Percentiles rank a stretch among this genome's conserved stretches.
Conservation (phyloP, 2,113 vertebrate species). For the Ovis aries region DNA sequence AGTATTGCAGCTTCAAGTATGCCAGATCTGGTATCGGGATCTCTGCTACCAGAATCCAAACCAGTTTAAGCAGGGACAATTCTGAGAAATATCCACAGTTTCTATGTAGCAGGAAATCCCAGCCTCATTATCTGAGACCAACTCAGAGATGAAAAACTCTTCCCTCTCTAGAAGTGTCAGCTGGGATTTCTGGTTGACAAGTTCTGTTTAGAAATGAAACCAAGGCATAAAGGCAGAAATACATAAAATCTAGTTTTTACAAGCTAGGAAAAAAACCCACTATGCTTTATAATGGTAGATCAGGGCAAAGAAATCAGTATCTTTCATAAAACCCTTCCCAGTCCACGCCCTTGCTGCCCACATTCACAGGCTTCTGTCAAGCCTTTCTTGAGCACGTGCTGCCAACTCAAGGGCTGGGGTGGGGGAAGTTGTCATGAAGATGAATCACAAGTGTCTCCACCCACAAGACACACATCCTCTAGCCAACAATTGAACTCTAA, state of each 20-base stretch:
- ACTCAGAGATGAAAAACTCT: neutral
- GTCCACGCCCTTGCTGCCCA: neutral
- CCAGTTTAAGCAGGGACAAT: slow-evolving; percentile 31
- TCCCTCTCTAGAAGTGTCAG: neutral
- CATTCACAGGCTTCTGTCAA: neutral
- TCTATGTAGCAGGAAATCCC: neutral
- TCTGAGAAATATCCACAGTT: neutral
- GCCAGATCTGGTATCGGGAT: neutral
- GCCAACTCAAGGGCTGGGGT: neutral
- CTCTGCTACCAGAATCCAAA: neutral
- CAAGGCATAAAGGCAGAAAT: neutral
- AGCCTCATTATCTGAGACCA: neutral
- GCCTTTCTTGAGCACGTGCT: neutral
- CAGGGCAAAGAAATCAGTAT: neutral
- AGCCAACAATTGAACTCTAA: neutral
- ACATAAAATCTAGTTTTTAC: neutral
- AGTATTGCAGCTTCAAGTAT: neutral
- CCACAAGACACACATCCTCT: neutral
- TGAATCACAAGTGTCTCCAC: neutral
- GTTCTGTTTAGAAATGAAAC: slow-evolving; percentile 22
- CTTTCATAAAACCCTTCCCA: neutral
- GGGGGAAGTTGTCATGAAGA: neutral
- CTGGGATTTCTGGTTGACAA: neutral
- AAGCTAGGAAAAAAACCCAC: neutral
- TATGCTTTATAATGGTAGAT: neutral